A percentile compares a stretch with the other conserved stretches of the same genome.
Conservation (phyloP, 2,888 invertebrate genomes). For the Synergus umbraculus region DNA sequence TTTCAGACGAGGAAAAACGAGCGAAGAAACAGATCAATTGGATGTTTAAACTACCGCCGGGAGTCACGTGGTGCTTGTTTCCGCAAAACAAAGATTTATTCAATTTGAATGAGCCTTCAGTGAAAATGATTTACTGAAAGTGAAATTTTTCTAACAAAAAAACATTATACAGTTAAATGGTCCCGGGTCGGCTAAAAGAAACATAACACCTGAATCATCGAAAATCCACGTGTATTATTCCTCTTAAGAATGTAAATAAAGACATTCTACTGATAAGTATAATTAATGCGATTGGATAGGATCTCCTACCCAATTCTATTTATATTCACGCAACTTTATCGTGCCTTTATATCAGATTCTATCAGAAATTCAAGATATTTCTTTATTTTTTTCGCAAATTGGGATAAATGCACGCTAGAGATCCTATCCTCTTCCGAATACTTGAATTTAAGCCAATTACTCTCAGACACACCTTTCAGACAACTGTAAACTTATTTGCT, state of each 20-base stretch:
- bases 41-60: not conserved
- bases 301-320: constrained; percentile 23
- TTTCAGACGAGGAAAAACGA: constrained; percentile 30
- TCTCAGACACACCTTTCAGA: not conserved
- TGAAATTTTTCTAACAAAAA: not conserved
- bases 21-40: constrained; percentile 15
- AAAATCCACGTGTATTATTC: constrained; percentile 19
- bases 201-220: constrained; percentile 32
- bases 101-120: not conserved
- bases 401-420: not conserved
- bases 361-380: constrained; percentile 1
- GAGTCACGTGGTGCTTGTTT: not conserved
- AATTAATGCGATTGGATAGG: constrained; percentile 16
- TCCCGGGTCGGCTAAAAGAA: not conserved
- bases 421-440: not conserved
- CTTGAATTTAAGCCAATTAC: not conserved
- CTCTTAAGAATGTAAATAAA: constrained; percentile 17
- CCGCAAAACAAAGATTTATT: not conserved
- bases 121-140: not conserved
- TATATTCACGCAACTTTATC: constrained; percentile 10
- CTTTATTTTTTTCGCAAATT: not conserved
- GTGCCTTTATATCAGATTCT: not conserved
- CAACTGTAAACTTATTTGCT: not conserved
- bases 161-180: not conserved
- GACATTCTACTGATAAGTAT: not conserved